Conservation (phyloP, 2,113 vertebrate species). For the Stictonetta naevosa region DNA sequence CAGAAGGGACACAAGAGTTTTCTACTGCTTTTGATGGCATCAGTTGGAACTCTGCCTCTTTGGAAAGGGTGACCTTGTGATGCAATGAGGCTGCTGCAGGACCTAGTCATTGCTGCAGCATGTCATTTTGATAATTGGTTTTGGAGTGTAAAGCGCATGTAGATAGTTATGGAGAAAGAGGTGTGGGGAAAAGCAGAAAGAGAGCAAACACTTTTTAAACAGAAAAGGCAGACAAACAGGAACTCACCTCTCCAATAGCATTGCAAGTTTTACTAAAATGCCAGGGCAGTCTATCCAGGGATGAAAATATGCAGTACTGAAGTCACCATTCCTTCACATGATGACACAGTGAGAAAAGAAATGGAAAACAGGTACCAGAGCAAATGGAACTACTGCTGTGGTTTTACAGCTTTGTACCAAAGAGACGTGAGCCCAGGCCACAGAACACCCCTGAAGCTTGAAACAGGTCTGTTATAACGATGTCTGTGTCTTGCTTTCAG, state of each 20-base stretch:
- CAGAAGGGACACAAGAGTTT: neutral
- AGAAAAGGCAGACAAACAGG: neutral
- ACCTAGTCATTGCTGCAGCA: neutral
- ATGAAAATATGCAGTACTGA: neutral
- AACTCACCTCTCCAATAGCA: neutral
- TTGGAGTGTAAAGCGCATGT: neutral
- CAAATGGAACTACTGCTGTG: constrained; percentile 16
- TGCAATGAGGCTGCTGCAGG: neutral
- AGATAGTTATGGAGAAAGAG: neutral
- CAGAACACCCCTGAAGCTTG: neutral
- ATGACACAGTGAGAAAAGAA: neutral
- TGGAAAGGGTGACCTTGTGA: neutral
- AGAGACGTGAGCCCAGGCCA: neutral
- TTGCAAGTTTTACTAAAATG: neutral
- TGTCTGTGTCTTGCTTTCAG: constrained; percentile 26
- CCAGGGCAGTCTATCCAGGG: neutral
- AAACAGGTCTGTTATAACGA: neutral
- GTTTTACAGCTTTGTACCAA: neutral
- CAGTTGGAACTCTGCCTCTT: neutral
- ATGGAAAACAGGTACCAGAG: neutral
- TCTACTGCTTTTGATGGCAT: neutral
- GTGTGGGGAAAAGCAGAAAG: neutral
- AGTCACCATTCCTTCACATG: neutral
- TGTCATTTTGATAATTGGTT: neutral
- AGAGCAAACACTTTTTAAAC: neutral